Evolutionary conservation across 2,888 invertebrate species (phyloP), one percentile per base, ranked within the genome.

Genomic region (Drosophila quinaria): DNA sequence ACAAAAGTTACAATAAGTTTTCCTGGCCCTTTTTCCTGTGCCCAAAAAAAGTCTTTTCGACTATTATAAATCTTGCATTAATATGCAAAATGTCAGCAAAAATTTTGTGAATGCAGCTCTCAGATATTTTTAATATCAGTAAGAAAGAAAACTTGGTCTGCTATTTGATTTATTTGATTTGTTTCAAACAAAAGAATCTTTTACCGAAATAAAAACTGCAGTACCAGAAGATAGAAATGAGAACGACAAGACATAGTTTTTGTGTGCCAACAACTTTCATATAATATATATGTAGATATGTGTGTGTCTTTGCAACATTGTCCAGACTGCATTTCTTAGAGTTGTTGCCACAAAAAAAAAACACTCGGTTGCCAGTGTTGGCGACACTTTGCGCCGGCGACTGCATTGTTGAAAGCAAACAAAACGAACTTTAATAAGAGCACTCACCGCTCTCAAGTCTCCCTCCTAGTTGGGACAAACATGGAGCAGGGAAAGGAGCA

Each of bases 391-490:
- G 73, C 41, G 81, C 70, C 75, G 86, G 71, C 60, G 71, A 71
- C 71, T 69, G 78, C 86, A 85, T 86, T 86, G 89, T 89, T 74
- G 67, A 59, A 74, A 51, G 64, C 82, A 72, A 86, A 86, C 90
- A 89, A 89, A 89, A 87, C 74, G 74, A 81, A 79, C 88, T 88
- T 87, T 90, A 82, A 87, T 86, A 90, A 88, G 83, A 82, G 87
- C 78, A 74, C 78, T 74, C 70, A 61, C 46, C 50, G 62, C 71
- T 70, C 70, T 68, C 47, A 47, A 62, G 33, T 31, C 31, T 10
- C 5, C 54, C 13, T 61, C 71, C 64, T 64, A 59, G 63, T 68
- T 79, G 72, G 64, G 63, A 51, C 46, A 66, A 74, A 74, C 81
- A 71, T 64, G 78, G 47, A 61, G 58, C 68, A 46, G 74, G 65